Evolutionary conservation across 2,888 invertebrate species (phyloP), one percentile per base, ranked within the genome.

Genomic region (Drosophila paranaensis): DNA sequence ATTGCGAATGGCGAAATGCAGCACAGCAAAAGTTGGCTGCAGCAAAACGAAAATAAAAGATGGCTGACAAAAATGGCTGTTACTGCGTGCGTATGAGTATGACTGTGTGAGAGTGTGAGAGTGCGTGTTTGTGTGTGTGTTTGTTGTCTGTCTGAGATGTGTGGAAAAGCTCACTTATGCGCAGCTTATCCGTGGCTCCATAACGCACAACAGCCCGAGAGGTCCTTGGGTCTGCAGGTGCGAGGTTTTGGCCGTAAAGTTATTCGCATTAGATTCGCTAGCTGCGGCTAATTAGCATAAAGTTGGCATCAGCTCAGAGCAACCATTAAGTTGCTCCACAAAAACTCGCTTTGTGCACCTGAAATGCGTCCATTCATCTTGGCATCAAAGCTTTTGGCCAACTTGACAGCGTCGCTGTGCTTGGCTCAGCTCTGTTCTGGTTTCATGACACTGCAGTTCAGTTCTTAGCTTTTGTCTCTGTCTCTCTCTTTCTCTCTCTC

Each of bases 221-320:
- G 46, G 20, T 42, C 33, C 45, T 51, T 16, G 27, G 6, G 25
- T 30, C 16, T n/a, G 53, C 74, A 74, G 72, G 67, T 79, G 61
- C 37, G 61, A 69, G 57, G 50, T 72, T 16, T 11, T 67, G 60
- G 25, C 45, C 25, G 13, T 25, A 60, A 61, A 75, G 64, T 68
- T 69, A 37, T 42, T 27, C 50, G 27, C 37, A 42, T 46, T 39
- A 30, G 43, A 73, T 60, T 71, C 63, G 71, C 73, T 70, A 69
- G 72, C 81, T 77, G 88, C 72, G 65, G 77, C 88, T 86, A 86
- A 86, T 86, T 86, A 86, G 82, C 88, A 81, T 87, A 76, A 81
- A 81, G 84, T 89, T 84, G 55, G 53, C 55, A 40, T 61, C 30
- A 68, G 70, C 63, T 82, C 51, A 45, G 43, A 37, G 45, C 39